A percentile compares a stretch with the other conserved stretches of the same genome.
Conservation (phyloP, 2,797 vertebrate species). For the Mormyrops boulengeri region DNA sequence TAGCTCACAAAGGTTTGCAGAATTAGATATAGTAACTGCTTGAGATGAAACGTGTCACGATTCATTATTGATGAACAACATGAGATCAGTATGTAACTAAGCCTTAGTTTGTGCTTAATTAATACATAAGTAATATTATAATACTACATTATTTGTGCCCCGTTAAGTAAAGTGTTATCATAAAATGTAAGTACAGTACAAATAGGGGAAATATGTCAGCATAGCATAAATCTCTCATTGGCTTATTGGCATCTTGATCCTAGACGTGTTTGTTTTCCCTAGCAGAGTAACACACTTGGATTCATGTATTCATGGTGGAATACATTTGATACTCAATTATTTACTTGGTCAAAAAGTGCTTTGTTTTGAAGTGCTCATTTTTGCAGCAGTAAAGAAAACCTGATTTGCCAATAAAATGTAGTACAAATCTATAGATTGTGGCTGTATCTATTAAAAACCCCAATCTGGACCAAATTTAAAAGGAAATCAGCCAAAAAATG, state of each 20-base stretch:
- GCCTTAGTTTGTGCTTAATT: neutral
- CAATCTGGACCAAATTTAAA: neutral
- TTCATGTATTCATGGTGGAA: neutral
- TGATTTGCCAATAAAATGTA: neutral
- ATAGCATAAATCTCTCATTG: neutral
- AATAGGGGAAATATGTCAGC: neutral
- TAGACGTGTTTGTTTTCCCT: neutral
- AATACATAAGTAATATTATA: neutral
- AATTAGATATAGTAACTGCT: neutral
- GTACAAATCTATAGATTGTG: neutral
- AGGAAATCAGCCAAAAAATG: neutral
- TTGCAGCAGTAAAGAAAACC: neutral
- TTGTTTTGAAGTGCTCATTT: neutral
- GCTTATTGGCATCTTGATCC: neutral
- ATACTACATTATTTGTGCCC: neutral
- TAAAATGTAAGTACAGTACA: neutral
- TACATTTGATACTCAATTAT: neutral
- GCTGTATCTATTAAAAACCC: neutral
- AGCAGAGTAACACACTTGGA: neutral
- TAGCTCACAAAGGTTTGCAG: neutral
- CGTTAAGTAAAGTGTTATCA: neutral
- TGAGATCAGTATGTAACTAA: neutral
- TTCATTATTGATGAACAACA: neutral
- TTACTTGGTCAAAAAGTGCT: neutral
- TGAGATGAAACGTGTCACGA: neutral